phyloP scores from a whole-genome alignment of 2,888 invertebrate genomes.

The Amblyteles armatorius region DNA sequence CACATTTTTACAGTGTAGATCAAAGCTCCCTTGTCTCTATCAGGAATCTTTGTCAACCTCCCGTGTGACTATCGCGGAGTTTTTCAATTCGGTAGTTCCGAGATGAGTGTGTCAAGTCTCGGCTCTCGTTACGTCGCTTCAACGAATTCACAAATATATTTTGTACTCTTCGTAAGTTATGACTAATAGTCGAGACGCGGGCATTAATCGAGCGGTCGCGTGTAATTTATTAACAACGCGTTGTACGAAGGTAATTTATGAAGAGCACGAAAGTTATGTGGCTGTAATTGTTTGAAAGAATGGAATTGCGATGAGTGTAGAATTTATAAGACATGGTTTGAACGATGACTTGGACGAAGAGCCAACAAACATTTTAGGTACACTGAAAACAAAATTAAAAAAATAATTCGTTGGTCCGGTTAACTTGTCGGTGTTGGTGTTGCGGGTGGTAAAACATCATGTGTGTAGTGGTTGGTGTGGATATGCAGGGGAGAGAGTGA shows the following conservation, averaged over 20 bases:
- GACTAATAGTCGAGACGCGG: background rate
- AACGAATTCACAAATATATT: background rate
- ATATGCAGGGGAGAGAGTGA: slow-evolving; percentile 13
- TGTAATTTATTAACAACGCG: slow-evolving; percentile 29
- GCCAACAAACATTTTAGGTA: background rate
- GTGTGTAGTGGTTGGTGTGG: background rate
- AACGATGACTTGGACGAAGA: background rate
- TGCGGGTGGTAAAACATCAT: background rate
- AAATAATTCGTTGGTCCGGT: too few species aligned
- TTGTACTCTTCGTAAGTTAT: background rate
- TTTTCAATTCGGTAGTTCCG: too few species aligned
- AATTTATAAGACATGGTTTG: background rate
- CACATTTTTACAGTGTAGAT: too few species aligned
- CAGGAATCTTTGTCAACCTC: too few species aligned
- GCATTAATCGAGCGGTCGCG: slow-evolving; percentile 1
- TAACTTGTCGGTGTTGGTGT: background rate
- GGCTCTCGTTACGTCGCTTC: too few species aligned
- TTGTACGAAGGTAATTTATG: slow-evolving; percentile 12
- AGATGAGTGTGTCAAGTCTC: too few species aligned
- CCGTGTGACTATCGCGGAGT: too few species aligned
- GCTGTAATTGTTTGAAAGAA: background rate
- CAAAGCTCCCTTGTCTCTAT: too few species aligned
- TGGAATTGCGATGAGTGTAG: too few species aligned
- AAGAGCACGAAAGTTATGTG: slow-evolving; percentile 21
- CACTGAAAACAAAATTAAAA: background rate